Percentiles rank a stretch among this genome's conserved stretches.
These are phyloP conservation scores for Epinephelus lanceolatus DNA, from an alignment of 2,113 vertebrate genomes.

Conservation along the genomic window DNA sequence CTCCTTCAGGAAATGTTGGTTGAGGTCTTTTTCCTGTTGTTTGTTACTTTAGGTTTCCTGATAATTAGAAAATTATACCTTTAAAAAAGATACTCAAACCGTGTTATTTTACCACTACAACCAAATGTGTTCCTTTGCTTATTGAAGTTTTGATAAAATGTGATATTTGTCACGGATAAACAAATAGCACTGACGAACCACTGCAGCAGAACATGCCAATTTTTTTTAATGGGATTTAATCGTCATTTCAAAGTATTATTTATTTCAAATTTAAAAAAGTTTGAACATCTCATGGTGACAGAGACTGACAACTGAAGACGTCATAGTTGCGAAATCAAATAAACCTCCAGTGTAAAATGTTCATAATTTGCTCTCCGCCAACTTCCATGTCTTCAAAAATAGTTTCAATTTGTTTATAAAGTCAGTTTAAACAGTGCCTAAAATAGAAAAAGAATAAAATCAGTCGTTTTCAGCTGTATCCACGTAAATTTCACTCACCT, in stretches of 20 bases:
- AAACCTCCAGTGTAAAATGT: background rate
- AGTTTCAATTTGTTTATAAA: background rate
- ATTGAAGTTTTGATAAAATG: background rate
- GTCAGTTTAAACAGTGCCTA: rapidly evolving
- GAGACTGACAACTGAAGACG: background rate
- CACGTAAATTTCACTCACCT: constrained; percentile 62
- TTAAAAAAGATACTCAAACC: background rate
- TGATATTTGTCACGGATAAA: background rate
- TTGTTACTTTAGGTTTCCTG: background rate
- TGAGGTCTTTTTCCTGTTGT: too few relatives aligned
- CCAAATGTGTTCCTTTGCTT: too few relatives aligned
- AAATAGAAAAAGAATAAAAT: background rate
- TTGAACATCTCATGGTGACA: background rate
- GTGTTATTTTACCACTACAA: background rate
- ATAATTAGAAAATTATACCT: background rate
- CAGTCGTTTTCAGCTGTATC: background rate
- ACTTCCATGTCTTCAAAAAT: background rate
- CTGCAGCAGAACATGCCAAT: background rate
- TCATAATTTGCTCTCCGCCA: background rate
- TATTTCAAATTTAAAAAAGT: background rate
- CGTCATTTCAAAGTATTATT: rapidly evolving
- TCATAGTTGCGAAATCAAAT: background rate
- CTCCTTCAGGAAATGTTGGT: background rate
- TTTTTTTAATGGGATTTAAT: background rate
- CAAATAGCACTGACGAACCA: background rate